A percentile compares a stretch with the other conserved stretches of the same genome.
Conservation (phyloP, 1,140 invertebrate genomes). For the Drosophila sp. region DNA sequence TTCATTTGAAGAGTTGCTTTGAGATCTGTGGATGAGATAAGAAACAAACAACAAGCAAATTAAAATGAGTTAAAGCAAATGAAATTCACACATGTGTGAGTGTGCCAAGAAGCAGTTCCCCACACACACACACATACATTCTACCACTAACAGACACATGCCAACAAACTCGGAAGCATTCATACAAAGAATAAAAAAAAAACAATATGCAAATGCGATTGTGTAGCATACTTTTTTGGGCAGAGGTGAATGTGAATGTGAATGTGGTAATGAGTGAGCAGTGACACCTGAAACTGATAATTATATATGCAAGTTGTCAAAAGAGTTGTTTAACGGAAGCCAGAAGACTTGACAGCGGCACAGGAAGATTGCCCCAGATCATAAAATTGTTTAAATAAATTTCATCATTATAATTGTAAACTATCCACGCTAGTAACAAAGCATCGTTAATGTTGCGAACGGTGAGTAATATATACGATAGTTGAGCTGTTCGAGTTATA, state of each 20-base stretch:
- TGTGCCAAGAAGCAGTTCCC: neutral
- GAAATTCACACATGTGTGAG: conserved; percentile 15
- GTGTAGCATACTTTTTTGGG: conserved; percentile 27
- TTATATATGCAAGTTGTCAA: conserved; percentile 22
- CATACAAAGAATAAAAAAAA: conserved; percentile 21
- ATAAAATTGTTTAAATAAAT: conserved; percentile 2
- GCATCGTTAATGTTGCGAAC: too few relatives aligned
- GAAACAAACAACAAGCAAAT: conserved; percentile 58
- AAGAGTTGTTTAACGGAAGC: neutral
- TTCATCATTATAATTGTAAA: too few relatives aligned
- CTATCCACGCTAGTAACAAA: too few relatives aligned
- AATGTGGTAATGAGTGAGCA: conserved; percentile 27
- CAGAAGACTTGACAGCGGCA: neutral
- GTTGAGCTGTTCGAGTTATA: too few relatives aligned
- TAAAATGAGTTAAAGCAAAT: conserved; percentile 72
- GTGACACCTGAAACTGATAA: conserved; percentile 24
- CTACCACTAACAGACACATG: neutral
- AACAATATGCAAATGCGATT: conserved; percentile 48
- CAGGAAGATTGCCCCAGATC: neutral
- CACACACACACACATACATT: neutral
- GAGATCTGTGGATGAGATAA: conserved; percentile 59
- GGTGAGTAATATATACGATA: too few relatives aligned
- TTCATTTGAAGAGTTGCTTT: conserved; percentile 63
- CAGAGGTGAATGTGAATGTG: conserved; percentile 4
- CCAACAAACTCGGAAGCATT: neutral